Base-by-base conservation (phyloP, 2,888 invertebrate genomes). In the Dioctria linearis region DNA sequence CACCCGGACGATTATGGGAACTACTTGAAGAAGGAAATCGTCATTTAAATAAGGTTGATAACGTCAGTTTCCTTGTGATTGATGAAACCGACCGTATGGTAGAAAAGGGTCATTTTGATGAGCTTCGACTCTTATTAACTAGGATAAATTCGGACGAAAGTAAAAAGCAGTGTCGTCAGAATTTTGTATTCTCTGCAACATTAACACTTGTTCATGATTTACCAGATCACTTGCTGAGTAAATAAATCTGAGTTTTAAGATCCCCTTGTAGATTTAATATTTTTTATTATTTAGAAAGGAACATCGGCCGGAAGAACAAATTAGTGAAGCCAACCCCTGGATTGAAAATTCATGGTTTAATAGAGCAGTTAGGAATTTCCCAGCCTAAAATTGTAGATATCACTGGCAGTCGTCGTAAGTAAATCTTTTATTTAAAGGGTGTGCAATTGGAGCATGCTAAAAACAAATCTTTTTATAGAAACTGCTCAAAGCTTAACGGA, bases 61-160 rank as follows among this genome's bases (percentile, higher is more conserved):
- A 92, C 75, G 92, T 96, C 66, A 97, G 96, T 86, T 96, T 93
- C 88, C 90, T 99, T 82, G 98, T 97, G 0, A 96, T 99, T 84
- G 99, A 99, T 88, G 99, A 99, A 90, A 98, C 99, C 0, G 99
- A 99, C 89, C 92, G 99, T 82, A 99, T 99, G 99, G 90, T 99
- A 13, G 99, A 99, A 87, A 94, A 93, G 84, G 97, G 97, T 0
- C 99, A 99, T 87, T 99, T 99, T 88, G 94, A 95, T 83, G 99
- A 99, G 89, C 88, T 99, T 3, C 92, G 94, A 39, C 92, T 93
- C 11, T 89, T 99, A 57, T 87, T 99, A 4, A 95, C 95, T 83
- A 90, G 93, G 0, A 90, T 99, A 5, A 98, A 98, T 88, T 89
- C 90, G 11, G 93, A 94, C 84, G 92, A 93, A 57, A 86, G 85